A percentile compares a stretch with the other conserved stretches of the same genome.
These are phyloP conservation scores for Rhegmatorhina hoffmannsi DNA, from an alignment of 2,113 vertebrate species.

Conservation along the genomic window DNA sequence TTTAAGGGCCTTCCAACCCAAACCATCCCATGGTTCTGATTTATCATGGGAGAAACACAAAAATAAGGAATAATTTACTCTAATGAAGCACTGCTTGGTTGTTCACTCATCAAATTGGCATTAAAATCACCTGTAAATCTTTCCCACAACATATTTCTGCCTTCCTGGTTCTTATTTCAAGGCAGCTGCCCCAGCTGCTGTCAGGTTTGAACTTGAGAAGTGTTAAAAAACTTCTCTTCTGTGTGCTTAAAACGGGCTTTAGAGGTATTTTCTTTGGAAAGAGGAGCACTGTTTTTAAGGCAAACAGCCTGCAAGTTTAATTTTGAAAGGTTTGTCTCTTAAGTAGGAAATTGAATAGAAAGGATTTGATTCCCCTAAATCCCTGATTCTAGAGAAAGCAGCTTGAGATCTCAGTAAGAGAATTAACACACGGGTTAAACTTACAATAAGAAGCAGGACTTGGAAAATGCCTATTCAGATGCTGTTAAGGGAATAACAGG, in stretches of 20 bases:
- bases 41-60: neutral
- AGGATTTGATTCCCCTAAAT: conserved; percentile 54
- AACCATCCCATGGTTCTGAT: neutral
- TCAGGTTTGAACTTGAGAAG: neutral
- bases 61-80: neutral
- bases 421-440: conserved; percentile 64
- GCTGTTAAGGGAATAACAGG: conserved; percentile 58
- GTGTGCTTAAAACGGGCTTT: neutral
- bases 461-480: conserved; percentile 57
- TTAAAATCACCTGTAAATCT: neutral
- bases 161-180: neutral
- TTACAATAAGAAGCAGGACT: conserved; percentile 34
- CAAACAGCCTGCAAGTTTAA: neutral
- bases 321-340: conserved; percentile 49
- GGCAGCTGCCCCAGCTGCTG: neutral
- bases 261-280: neutral
- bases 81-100: neutral
- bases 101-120: neutral
- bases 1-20: neutral
- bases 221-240: neutral
- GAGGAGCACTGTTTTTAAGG: neutral
- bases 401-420: conserved; percentile 66
- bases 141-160: rapidly evolving
- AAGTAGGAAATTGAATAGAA: conserved; percentile 23
- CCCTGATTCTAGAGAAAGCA: conserved; percentile 38